phyloP scores from a whole-genome alignment of 2,113 vertebrate species.

The Circaetus cinerascens region DNA sequence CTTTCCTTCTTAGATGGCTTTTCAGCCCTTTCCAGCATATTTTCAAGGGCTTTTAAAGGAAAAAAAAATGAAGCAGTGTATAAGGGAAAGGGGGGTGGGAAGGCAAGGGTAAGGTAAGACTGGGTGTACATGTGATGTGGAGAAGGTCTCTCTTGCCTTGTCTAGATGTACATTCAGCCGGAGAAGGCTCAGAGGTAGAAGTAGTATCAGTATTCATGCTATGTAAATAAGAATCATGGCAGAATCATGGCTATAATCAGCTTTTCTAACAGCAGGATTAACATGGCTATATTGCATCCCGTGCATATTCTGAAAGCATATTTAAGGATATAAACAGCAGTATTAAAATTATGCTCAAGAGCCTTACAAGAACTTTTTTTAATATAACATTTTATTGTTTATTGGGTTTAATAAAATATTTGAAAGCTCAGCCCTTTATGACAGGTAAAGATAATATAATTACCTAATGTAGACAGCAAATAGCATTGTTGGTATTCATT shows the following conservation, averaged over 20 bases:
- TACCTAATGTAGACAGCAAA: neutral
- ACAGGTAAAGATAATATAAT: neutral
- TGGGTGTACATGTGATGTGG: accelerated
- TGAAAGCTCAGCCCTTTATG: neutral
- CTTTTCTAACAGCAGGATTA: neutral
- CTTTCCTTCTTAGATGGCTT: constrained; percentile 19
- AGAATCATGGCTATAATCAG: neutral
- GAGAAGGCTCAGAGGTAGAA: neutral
- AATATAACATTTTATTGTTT: neutral
- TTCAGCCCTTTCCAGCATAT: neutral
- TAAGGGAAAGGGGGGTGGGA: neutral
- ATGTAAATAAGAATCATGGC: neutral
- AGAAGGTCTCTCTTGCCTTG: neutral
- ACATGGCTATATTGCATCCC: neutral
- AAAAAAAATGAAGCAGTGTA: neutral
- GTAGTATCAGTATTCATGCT: neutral
- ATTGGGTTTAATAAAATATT: neutral
- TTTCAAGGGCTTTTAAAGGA: neutral
- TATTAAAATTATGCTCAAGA: neutral
- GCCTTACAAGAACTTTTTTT: neutral
- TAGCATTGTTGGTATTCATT: neutral
- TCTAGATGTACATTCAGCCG: neutral
- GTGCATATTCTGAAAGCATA: neutral
- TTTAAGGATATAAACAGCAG: neutral
- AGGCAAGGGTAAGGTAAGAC: neutral